These are phyloP conservation scores for Phlogophora meticulosa DNA, from an alignment of 2,888 invertebrate genomes.

Conservation along the genomic window DNA sequence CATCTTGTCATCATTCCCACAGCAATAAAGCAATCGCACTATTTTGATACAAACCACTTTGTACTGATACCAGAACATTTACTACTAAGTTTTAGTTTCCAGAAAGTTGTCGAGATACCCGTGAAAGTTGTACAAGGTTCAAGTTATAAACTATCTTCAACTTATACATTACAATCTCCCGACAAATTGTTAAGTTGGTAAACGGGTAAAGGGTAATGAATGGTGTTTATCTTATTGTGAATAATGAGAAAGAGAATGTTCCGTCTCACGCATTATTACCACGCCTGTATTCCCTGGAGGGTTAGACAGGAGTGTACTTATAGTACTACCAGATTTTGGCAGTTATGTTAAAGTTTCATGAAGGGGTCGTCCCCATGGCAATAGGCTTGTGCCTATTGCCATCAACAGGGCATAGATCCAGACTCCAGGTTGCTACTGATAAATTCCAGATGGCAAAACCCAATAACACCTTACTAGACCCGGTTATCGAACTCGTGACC, in stretches of 20 bases:
- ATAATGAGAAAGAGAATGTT: neutral
- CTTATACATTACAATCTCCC: slow-evolving; percentile 22
- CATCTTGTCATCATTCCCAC: too few species aligned
- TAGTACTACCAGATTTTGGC: too few species aligned
- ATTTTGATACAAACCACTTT: slow-evolving; percentile 4
- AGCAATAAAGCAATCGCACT: neutral
- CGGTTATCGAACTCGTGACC: too few species aligned
- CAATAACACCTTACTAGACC: too few species aligned
- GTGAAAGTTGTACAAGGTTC: slow-evolving; percentile 36
- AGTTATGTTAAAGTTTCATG: too few species aligned
- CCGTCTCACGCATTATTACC: neutral
- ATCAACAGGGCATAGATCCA: too few species aligned
- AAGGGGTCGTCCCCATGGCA: too few species aligned
- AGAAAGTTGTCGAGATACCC: slow-evolving; percentile 38
- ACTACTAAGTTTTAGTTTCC: slow-evolving; percentile 30
- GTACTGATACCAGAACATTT: slow-evolving; percentile 26
- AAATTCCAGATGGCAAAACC: too few species aligned
- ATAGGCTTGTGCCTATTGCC: too few species aligned
- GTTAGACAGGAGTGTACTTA: too few species aligned
- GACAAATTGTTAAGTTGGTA: slow-evolving; percentile 24
- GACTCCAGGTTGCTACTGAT: too few species aligned
- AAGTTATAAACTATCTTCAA: slow-evolving; percentile 36
- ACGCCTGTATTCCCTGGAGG: too few species aligned
- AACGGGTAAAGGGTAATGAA: neutral
- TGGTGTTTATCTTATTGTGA: neutral